Base-by-base conservation (phyloP, 2,113 vertebrate species). In the Phrynosoma platyrhinos region DNA sequence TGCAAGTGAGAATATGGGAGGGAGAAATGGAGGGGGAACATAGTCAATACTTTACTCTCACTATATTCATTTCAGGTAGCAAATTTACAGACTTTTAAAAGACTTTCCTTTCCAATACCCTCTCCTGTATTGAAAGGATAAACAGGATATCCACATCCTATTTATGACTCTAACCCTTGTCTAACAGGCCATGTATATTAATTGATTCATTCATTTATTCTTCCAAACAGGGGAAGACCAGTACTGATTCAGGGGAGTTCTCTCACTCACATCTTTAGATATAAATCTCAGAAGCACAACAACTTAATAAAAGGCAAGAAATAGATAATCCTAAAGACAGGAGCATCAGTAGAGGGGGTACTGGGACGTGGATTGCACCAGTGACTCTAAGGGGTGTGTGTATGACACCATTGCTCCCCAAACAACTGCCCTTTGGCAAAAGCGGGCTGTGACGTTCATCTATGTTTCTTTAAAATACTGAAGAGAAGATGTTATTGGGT, bases 11-110 rank as follows among this genome's bases (percentile, higher is more conserved):
- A 9, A 81, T 91, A 81, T 0, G 0, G 14, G 47, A 90, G 68
- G 62, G 40, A 84, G 32, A 69, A 68, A 86, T 9, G 71, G 36
- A 88, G 13, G 20, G 77, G 55, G 0, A 27, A 88, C 86, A 79
- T 30, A 90, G 69, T 90, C 92, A 92, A 93, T 91, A 92, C 21
- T 30, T 32, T 12, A 66, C 83, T 84, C 36, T 90, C 90, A 18
- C 30, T 82, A 30, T 32, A 66, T 30, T 79, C 10, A 20, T 79
- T 12, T 79, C 30, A 30, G 47, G 62, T 53, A 78, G 42, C 42
- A 69, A 77, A 55, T 72, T 55, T 55, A 58, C 55, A 88, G 14
- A 68, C 72, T 58, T 78, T 81, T 36, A 36, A 69, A 40, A 68
- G 58, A 53, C 30, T 69, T 83, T 77, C 18, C 52, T 83, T 83